Evolutionary conservation across 2,888 invertebrate species (phyloP), one percentile per base, ranked within the genome.

Genomic region (Calliphora vomitoria): DNA sequence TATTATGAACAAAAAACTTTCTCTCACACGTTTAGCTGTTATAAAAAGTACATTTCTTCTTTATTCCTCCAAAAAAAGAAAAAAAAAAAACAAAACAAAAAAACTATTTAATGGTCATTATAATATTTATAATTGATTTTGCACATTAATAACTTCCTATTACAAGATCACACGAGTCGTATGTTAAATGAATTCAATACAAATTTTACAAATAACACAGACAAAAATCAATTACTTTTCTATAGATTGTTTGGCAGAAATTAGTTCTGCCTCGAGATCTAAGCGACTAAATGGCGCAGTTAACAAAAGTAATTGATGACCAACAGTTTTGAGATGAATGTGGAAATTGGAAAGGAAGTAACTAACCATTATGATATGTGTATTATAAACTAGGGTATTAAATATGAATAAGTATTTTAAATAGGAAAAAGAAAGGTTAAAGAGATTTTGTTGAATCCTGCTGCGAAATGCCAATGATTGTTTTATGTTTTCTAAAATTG

Each of bases 141-240:
- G 66, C 76, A 78, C 76, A 55, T 78, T 78, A 78, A 78, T 78
- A 66, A 78, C n/a, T 78, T 66, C 66, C 20, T 25, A 64, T 66
- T 78, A 47, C 13, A 47, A 60, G n/a, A 25, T 69, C 50, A 69
- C 44, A 41, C 25, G 41, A 44, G 11, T 44, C 20, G n/a, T 55
- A 15, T 53, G 8, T 55, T 55, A 20, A 55, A 55, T 55, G 20
- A 11, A 8, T 55, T 55, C 20, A 55, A 25, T 11, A 20, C n/a
- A 55, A 20, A 55, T 55, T 25, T 55, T 55, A 10, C 25, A 55
- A 55, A 55, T 4, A 55, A 55, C 3, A 55, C 25, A 25, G 25
- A 20, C 25, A 55, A 55, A 55, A 55, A 55, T 55, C 55, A 55
- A 55, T 55, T 55, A 55, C 55, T 55, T 55, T 55, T 55, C 20